These are phyloP conservation scores for Sesamia nonagrioides DNA, from an alignment of 1,140 invertebrate species.

Conservation along the genomic window DNA sequence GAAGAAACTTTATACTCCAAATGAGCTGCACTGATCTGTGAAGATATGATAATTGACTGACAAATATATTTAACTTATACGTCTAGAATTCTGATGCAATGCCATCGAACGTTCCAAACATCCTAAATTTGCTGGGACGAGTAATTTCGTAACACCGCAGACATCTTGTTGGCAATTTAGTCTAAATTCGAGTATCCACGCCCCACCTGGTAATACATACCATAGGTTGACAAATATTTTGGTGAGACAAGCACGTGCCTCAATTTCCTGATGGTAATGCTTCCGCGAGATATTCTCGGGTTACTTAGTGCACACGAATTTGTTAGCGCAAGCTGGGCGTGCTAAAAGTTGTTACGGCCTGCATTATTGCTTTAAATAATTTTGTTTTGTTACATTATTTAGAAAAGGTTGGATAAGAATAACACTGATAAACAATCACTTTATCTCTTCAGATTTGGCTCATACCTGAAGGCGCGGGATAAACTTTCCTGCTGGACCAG, in stretches of 20 bases:
- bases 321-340: neutral
- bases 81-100: neutral
- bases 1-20: neutral
- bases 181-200: neutral
- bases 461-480: too few species aligned
- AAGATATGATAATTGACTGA: neutral
- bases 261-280: neutral
- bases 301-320: neutral
- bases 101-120: neutral
- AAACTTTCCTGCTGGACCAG: too few species aligned
- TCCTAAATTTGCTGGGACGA: neutral
- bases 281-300: neutral
- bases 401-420: too few species aligned
- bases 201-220: constrained; percentile 18
- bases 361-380: neutral
- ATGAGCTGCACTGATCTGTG: neutral
- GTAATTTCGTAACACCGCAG: neutral
- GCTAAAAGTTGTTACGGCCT: neutral
- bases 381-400: too few species aligned
- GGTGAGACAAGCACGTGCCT: neutral
- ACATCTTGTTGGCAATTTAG: constrained; percentile 4
- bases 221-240: constrained; percentile 23
- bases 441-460: too few species aligned
- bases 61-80: too few species aligned
- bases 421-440: too few species aligned